Conservation (phyloP, 1,140 invertebrate genomes). For the Colletes gigas region DNA sequence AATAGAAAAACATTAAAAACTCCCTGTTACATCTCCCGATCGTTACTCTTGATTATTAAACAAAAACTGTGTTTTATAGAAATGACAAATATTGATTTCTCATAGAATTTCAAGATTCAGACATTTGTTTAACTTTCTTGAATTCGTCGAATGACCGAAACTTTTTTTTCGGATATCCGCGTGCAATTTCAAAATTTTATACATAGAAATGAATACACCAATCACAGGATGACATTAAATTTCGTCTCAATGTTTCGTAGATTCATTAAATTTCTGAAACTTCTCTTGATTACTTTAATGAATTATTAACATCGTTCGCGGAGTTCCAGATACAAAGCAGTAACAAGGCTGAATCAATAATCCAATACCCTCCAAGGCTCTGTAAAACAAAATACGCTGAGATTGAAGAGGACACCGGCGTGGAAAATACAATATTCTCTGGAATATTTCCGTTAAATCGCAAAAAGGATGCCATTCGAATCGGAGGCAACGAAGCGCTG, state of each 20-base stretch:
- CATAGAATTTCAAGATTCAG: neutral
- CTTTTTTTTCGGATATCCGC: no score
- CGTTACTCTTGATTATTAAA: neutral
- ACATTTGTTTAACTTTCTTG: no score
- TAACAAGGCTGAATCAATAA: conserved; percentile 37
- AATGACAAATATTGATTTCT: neutral
- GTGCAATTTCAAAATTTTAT: neutral
- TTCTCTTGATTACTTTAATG: neutral
- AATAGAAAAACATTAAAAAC: neutral
- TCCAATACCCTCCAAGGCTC: conserved; percentile 29
- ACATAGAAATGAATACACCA: neutral
- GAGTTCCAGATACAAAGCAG: neutral
- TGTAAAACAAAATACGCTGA: conserved; percentile 4
- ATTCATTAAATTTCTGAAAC: neutral
- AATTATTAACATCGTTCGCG: neutral
- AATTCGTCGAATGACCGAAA: no score
- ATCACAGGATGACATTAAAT: neutral
- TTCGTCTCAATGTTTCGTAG: neutral
- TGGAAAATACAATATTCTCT: neutral
- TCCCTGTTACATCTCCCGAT: neutral
- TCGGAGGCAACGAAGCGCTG: conserved; percentile 11
- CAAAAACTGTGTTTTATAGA: neutral
- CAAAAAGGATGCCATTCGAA: conserved; percentile 10
- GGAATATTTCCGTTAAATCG: neutral
- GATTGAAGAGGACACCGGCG: conserved; percentile 35